Evolutionary conservation across 2,113 vertebrate genomes (phyloP).

Genomic region (Chamaetylas fuelleborni): DNA sequence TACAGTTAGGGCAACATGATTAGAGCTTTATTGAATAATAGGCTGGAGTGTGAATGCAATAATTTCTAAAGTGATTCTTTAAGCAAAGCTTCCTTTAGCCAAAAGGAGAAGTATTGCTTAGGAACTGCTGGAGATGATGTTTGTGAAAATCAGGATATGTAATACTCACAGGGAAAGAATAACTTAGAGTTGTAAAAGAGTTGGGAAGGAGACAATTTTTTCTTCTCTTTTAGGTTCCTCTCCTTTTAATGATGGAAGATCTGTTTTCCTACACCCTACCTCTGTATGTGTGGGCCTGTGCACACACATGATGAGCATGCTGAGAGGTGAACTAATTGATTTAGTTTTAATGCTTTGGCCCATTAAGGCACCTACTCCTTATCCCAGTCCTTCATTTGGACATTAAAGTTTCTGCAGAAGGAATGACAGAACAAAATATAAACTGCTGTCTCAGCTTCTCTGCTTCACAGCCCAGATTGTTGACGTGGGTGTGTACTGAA

Average conservation of each 20-base stretch:
- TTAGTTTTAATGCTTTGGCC: not conserved
- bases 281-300: not conserved
- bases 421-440: not conserved
- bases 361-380: not conserved
- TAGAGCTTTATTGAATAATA: constrained; percentile 29
- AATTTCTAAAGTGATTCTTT: constrained; percentile 38
- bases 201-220: not conserved
- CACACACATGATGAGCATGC: not conserved
- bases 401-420: not conserved
- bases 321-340: not conserved
- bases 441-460: not conserved
- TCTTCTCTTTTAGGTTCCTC: not conserved
- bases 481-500: not conserved
- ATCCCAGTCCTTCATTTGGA: not conserved
- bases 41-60: not conserved
- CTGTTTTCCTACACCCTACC: not conserved
- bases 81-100: not conserved
- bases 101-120: not conserved
- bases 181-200: not conserved
- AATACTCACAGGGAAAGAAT: not conserved
- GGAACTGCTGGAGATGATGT: not conserved
- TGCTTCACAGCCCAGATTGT: not conserved
- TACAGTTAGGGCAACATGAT: constrained; percentile 7
- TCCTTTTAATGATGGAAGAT: not conserved
- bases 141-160: not conserved